phyloP scores from a whole-genome alignment of 2,888 invertebrate genomes.

The Oxytorus armatus region DNA sequence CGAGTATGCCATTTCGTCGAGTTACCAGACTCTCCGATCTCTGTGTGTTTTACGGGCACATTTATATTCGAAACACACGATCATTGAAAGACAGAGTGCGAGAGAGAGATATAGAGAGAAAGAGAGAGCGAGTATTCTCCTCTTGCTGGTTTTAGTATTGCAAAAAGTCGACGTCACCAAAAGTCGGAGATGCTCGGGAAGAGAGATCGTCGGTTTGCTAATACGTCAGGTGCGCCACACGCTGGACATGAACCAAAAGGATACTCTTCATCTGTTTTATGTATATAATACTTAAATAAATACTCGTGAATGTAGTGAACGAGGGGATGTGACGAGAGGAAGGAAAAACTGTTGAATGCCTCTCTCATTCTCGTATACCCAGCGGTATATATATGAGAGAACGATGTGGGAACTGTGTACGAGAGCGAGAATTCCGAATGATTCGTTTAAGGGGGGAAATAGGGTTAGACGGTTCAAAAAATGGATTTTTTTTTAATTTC shows the following conservation, averaged over 20 bases:
- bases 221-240: constrained; percentile 49
- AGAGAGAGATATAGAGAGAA: constrained; percentile 6
- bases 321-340: neutral
- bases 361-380: constrained; percentile 10
- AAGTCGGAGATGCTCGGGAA: constrained; percentile 48
- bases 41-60: constrained; percentile 28
- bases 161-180: constrained; percentile 71
- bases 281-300: constrained; percentile 37
- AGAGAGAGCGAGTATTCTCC: constrained; percentile 12
- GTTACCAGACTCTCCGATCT: constrained; percentile 30
- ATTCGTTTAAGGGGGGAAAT: constrained; percentile 37
- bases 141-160: constrained; percentile 27
- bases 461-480: neutral
- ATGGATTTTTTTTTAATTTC: neutral
- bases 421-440: constrained; percentile 23
- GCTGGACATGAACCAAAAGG: constrained; percentile 27
- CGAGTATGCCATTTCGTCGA: constrained; percentile 38
- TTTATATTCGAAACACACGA: constrained; percentile 66
- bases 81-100: constrained; percentile 4
- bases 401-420: constrained; percentile 59
- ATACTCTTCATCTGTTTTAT: constrained; percentile 31
- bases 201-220: constrained; percentile 34
- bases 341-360: neutral
- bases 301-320: constrained; percentile 6
- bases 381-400: constrained; percentile 15